These are phyloP conservation scores for Coenonympha glycerion DNA, from an alignment of 2,888 invertebrate species.

Conservation along the genomic window DNA sequence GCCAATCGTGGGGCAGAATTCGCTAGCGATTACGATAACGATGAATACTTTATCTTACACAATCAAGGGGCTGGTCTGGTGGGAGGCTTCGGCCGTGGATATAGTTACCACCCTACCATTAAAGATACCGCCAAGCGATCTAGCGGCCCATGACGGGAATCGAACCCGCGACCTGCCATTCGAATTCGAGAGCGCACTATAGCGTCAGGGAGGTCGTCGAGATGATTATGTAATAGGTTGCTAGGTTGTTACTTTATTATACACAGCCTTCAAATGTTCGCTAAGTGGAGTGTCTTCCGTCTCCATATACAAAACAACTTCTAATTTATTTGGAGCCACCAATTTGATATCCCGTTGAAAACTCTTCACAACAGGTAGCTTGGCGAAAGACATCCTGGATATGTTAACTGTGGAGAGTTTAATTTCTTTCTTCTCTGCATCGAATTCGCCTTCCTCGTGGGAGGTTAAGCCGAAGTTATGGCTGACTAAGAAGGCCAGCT, in stretches of 20 bases:
- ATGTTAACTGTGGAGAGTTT: constrained; percentile 66
- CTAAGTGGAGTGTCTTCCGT: constrained; percentile 71
- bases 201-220: no score
- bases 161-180: no score
- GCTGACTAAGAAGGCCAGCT: constrained; percentile 72
- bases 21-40: no score
- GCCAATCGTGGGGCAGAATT: no score
- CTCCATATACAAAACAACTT: constrained; percentile 71
- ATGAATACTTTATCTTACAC: no score
- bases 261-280: constrained; percentile 73
- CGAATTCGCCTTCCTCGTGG: constrained; percentile 74
- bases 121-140: no score
- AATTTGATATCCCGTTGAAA: constrained; percentile 57
- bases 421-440: constrained; percentile 58
- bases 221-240: background rate
- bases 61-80: no score
- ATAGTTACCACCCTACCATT: no score
- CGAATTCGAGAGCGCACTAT: no score
- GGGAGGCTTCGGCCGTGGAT: no score
- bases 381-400: constrained; percentile 68
- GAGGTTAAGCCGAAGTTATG: constrained; percentile 79
- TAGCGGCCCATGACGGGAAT: no score
- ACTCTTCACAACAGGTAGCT: constrained; percentile 68
- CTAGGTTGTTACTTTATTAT: constrained; percentile 41
- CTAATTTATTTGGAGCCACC: constrained; percentile 47